Conservation (phyloP, 30 jellyfish, hydroid and myxozoan genomes). For the Clytia hemisphaerica region DNA sequence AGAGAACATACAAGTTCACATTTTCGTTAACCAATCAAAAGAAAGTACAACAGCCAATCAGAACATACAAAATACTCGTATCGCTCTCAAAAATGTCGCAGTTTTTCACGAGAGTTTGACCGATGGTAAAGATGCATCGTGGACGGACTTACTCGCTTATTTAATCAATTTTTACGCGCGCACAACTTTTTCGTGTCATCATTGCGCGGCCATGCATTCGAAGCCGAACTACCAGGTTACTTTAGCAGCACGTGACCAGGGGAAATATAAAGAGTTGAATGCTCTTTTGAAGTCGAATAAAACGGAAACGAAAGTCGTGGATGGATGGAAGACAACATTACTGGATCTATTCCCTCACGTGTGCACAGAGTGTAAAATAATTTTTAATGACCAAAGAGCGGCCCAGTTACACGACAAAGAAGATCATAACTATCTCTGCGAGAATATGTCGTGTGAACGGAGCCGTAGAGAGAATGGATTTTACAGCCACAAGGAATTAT, state of each 20-base stretch:
- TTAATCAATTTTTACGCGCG: slow-evolving; percentile 64
- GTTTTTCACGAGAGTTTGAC: slow-evolving; percentile 68
- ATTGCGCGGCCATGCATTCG: slow-evolving; percentile 27
- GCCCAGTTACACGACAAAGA: slow-evolving; percentile 67
- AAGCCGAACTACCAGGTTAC: slow-evolving; percentile 27
- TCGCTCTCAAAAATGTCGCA: too few relatives aligned
- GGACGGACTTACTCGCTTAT: slow-evolving; percentile 75
- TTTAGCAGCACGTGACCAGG: slow-evolving; percentile 49
- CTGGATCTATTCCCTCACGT: slow-evolving; percentile 65
- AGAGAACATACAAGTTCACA: not conserved
- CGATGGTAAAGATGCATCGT: slow-evolving; percentile 53
- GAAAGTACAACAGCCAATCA: too few relatives aligned
- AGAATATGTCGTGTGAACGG: slow-evolving; percentile 77
- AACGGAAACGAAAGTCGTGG: slow-evolving; percentile 30
- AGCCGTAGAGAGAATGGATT: slow-evolving; percentile 84
- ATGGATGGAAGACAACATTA: slow-evolving; percentile 49
- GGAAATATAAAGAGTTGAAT: slow-evolving; percentile 41
- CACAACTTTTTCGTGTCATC: slow-evolving; percentile 24
- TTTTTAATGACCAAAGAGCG: slow-evolving; percentile 23
- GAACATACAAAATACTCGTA: too few relatives aligned
- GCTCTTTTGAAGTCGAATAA: slow-evolving; percentile 70
- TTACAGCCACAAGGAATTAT: slow-evolving; percentile 68
- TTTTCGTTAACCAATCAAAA: slow-evolving; percentile 21
- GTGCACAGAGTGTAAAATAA: slow-evolving; percentile 58
- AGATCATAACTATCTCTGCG: slow-evolving; percentile 63